Evolutionary conservation across 2,888 invertebrate genomes (phyloP).

Genomic region (Therioaphis trifolii): DNA sequence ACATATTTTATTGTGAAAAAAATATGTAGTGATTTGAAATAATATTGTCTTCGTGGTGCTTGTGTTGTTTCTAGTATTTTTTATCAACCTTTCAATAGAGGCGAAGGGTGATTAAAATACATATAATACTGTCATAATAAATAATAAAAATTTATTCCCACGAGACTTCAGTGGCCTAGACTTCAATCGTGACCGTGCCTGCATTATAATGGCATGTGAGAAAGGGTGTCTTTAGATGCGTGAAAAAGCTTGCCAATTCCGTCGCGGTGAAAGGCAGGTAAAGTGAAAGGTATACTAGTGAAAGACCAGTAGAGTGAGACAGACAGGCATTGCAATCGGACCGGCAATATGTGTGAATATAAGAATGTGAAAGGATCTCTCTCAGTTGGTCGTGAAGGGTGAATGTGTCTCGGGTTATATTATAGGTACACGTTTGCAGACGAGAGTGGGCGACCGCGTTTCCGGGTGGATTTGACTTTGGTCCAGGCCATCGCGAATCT

Average conservation of each 20-base stretch:
- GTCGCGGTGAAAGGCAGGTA: slow-evolving; percentile 50
- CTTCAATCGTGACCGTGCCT: slow-evolving; percentile 52
- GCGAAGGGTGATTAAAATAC: background rate
- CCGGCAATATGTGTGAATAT: background rate
- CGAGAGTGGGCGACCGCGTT: slow-evolving; percentile 51
- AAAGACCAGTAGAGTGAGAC: slow-evolving; percentile 60
- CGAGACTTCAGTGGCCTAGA: slow-evolving; percentile 49
- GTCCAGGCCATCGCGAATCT: slow-evolving; percentile 34
- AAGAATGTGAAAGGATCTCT: slow-evolving; percentile 61
- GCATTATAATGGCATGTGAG: slow-evolving; percentile 44
- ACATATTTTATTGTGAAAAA: no score
- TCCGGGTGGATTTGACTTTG: slow-evolving; percentile 54
- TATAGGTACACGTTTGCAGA: background rate
- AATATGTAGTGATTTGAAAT: no score
- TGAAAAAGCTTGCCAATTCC: slow-evolving; percentile 59
- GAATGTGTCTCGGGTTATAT: slow-evolving; percentile 56
- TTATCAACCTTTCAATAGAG: background rate
- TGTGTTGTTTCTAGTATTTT: background rate
- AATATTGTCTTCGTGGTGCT: background rate
- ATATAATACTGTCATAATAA: background rate
- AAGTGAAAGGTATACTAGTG: slow-evolving; percentile 58
- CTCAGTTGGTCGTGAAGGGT: slow-evolving; percentile 52
- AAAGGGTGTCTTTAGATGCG: slow-evolving; percentile 52
- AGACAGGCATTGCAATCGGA: slow-evolving; percentile 50
- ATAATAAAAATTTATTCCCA: slow-evolving; percentile 55